Evolutionary conservation across 2,113 vertebrate species (phyloP), one percentile per base, ranked within the genome.

Genomic region (Carassius gibelio): DNA sequence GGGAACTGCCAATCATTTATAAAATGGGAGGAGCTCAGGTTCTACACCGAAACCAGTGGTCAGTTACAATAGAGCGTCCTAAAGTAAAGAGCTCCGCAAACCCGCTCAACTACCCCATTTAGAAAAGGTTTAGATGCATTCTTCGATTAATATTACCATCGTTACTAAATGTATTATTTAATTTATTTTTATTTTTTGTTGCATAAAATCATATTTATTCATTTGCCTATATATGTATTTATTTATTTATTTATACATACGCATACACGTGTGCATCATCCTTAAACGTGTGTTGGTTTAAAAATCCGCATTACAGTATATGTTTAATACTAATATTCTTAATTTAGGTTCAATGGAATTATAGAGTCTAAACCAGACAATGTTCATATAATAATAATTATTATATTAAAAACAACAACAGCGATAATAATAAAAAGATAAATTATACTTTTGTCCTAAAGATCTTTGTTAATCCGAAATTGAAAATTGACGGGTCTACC

Each of bases 1-100:
- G 66, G 1, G 0, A 19, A 75, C 83, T 90, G 93, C 91, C 93
- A 93, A 84, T 94, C 93, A 93, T 21, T 69, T 50, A 6, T 1
- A 23, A 50, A 23, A 55, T 23, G 45, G 88, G 82, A 21, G 85
- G 88, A 68, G 88, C 14, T 26, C n/a, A 45, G 50, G 34, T 8
- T 42, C n/a, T 59, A 36, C 14, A 38, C 17, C 0, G 19, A 55
- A 23, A 68, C 15, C 45, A 8, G 5, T 69, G 68, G 75, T 78
- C 84, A 86, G 79, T 86, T 57, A 2, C 45, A 14, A 15, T n/a
- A 80, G 45, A 30, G 26, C 50, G 23, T 74, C 17, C 55, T 59
- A 2, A 15, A 64, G 71, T 52, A 17, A 84, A 52, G 68, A 80
- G 87, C 68, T 82, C 85, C 62, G 45, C 21, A 62, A 15, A 36